Percentiles rank a stretch among this genome's conserved stretches.
phyloP scores from a whole-genome alignment of 2,113 vertebrate genomes.

The Pollachius pollachius region DNA sequence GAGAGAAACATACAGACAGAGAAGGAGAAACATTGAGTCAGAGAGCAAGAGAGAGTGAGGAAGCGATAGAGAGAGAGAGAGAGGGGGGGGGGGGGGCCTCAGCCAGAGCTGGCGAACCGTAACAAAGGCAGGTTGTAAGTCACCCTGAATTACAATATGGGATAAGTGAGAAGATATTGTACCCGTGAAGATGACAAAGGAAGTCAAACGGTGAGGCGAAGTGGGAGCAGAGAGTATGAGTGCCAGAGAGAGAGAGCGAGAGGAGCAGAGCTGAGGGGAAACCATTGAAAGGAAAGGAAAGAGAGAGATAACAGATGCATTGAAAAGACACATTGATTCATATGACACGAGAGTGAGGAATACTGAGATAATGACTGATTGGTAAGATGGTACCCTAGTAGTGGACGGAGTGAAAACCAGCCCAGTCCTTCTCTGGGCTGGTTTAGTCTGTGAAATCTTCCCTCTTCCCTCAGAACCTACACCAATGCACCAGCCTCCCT shows the following conservation, averaged over 20 bases:
- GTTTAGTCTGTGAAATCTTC: too few relatives aligned
- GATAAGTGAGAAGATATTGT: slow-evolving; percentile 29
- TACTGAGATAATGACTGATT: too few relatives aligned
- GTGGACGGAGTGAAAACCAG: too few relatives aligned
- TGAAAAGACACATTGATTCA: background rate
- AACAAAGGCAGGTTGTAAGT: slow-evolving; percentile 18
- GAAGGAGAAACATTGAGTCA: too few relatives aligned
- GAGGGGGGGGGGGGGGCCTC: too few relatives aligned
- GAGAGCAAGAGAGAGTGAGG: background rate
- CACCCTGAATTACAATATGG: slow-evolving; percentile 36
- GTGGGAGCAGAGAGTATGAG: slow-evolving; percentile 3
- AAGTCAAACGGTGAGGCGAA: background rate
- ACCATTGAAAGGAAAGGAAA: background rate
- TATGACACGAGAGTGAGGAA: too few relatives aligned
- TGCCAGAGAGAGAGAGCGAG: slow-evolving; percentile 9
- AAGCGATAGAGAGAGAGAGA: background rate
- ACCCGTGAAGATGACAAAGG: slow-evolving; percentile 10
- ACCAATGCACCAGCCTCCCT: too few relatives aligned
- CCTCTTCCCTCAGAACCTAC: too few relatives aligned
- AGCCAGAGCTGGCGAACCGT: too few relatives aligned
- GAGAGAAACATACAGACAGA: too few relatives aligned
- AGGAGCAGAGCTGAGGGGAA: background rate
- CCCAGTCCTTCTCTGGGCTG: too few relatives aligned
- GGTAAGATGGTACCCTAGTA: too few relatives aligned
- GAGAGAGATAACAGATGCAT: background rate